phyloP scores from a whole-genome alignment of 2,797 vertebrate species.

The Alcedo quadribrachys region DNA sequence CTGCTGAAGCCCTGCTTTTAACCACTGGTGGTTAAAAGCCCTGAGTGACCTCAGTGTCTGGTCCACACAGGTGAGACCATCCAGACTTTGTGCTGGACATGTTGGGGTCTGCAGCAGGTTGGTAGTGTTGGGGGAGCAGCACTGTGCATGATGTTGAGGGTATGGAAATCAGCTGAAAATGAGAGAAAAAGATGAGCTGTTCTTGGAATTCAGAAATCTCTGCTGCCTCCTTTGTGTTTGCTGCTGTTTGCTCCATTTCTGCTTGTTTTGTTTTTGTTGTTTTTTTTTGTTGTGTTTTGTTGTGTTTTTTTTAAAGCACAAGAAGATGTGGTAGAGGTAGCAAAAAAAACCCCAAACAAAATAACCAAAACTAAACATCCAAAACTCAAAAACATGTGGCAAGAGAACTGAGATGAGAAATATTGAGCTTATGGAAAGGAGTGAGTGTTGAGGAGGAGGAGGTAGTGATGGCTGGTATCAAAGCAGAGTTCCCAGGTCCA shows the following conservation, averaged over 20 bases:
- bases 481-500: rapidly evolving
- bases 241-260: background rate
- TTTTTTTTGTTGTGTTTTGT: too few relatives aligned
- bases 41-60: background rate
- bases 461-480: background rate
- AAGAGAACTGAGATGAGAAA: background rate
- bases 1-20: background rate
- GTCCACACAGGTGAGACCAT: background rate
- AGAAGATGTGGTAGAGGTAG: background rate
- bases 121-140: background rate
- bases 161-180: background rate
- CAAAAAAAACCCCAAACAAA: background rate
- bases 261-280: background rate
- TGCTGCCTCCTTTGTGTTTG: background rate
- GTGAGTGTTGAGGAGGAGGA: background rate
- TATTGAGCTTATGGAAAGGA: background rate
- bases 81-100: background rate
- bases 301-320: background rate
- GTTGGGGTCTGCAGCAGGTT: background rate
- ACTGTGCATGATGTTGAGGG: too few relatives aligned
- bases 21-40: background rate
- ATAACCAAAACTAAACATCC: too few relatives aligned
- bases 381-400: background rate
- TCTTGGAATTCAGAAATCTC: background rate
- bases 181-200: background rate